Evolutionary conservation across 2,888 invertebrate genomes (phyloP).

Genomic region (Chorisops tibialis): DNA sequence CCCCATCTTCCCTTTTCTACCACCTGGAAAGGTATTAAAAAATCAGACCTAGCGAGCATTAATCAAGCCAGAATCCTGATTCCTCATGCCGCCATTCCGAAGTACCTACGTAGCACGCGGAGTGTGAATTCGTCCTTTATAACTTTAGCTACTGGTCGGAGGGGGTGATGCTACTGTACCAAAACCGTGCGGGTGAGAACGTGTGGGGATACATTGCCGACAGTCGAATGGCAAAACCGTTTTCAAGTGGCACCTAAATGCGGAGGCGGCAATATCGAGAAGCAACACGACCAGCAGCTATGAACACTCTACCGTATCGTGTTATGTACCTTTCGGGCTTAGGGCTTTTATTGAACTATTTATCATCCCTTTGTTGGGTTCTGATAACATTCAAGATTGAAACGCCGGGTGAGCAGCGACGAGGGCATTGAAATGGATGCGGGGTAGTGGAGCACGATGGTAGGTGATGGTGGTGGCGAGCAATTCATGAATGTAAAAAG

Average conservation of each 20-base stretch:
- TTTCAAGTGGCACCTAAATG: too few species aligned
- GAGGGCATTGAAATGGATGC: neutral
- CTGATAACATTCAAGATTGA: conserved; percentile 22
- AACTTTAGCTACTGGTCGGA: too few species aligned
- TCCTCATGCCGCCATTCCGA: too few species aligned
- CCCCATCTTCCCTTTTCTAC: neutral
- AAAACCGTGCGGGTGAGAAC: neutral
- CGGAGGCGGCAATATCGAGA: too few species aligned
- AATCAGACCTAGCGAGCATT: conserved; percentile 11
- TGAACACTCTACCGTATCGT: neutral
- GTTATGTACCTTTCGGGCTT: conserved; percentile 13
- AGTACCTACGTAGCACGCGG: too few species aligned
- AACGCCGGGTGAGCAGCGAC: neutral
- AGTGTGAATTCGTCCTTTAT: too few species aligned
- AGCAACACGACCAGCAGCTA: neutral
- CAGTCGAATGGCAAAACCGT: neutral
- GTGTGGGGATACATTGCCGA: neutral
- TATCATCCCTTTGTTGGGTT: conserved; percentile 22
- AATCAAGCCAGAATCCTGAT: conserved; percentile 5
- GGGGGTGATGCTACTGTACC: neutral
- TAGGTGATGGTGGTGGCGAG: conserved; percentile 2
- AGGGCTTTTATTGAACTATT: conserved; percentile 24
- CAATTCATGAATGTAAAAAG: conserved; percentile 13
- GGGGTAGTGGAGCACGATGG: neutral
- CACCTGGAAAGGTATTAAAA: conserved; percentile 6